These are phyloP conservation scores for Pocillopora meandrina DNA, from an alignment of 92 coral and sea anemone genomes.

Conservation along the genomic window DNA sequence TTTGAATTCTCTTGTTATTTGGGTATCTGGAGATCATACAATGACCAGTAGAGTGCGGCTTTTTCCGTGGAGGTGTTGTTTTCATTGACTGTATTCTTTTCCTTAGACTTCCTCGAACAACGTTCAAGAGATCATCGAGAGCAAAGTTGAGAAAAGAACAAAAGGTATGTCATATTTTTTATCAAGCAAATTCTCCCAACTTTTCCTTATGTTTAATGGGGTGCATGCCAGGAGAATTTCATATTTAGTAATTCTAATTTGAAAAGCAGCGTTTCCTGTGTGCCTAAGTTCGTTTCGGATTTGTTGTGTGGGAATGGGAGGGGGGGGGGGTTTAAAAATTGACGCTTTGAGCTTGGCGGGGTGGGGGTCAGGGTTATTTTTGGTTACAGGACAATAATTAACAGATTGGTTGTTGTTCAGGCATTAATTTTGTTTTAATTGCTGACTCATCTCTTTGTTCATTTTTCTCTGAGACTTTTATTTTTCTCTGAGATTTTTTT, in stretches of 20 bases:
- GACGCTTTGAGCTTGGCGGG: too few species aligned
- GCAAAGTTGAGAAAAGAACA: conserved; percentile 97
- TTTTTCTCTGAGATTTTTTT: not conserved
- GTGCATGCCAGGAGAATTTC: too few species aligned
- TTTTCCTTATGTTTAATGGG: not conserved
- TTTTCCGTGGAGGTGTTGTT: not conserved
- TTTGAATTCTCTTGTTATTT: too few species aligned
- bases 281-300: too few species aligned
- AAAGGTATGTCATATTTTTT: conserved; percentile 59
- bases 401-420: too few species aligned
- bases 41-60: not conserved
- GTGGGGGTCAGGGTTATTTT: too few species aligned
- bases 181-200: not conserved
- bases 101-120: conserved; percentile 88
- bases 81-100: not conserved
- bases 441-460: not conserved
- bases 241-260: too few species aligned
- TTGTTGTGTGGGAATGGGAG: too few species aligned
- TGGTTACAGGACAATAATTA: too few species aligned
- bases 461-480: not conserved
- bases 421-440: too few species aligned
- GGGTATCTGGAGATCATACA: not conserved
- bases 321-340: too few species aligned
- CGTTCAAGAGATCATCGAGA: conserved; percentile 97
- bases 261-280: too few species aligned